A percentile compares a stretch with the other conserved stretches of the same genome.
These are phyloP conservation scores for Melanogrammus aeglefinus DNA, from an alignment of 2,797 vertebrate genomes.

Conservation along the genomic window DNA sequence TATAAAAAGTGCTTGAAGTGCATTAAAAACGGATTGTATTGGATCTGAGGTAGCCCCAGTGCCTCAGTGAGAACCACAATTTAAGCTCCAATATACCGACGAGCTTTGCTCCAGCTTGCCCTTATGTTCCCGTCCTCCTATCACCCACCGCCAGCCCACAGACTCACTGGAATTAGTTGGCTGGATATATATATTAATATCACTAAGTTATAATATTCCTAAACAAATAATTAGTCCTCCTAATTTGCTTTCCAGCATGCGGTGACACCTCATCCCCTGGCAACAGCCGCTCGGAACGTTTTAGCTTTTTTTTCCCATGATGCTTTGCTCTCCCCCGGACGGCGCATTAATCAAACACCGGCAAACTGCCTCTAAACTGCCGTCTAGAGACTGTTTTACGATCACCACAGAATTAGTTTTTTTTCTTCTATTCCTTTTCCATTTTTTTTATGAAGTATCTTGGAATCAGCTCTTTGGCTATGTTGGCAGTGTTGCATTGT, in stretches of 20 bases:
- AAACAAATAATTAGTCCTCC: slow-evolving; percentile 70
- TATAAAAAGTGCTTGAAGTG: neutral
- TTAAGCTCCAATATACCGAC: slow-evolving; percentile 6
- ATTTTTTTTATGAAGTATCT: slow-evolving; percentile 17
- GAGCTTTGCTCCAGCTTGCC: too few relatives aligned
- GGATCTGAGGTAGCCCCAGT: slow-evolving; percentile 16
- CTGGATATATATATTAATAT: slow-evolving; percentile 41
- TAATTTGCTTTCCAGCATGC: slow-evolving; percentile 62
- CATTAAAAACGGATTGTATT: neutral
- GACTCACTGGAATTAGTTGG: slow-evolving; percentile 33
- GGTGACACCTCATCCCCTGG: slow-evolving; percentile 58
- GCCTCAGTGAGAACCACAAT: slow-evolving; percentile 20
- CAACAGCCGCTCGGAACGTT: slow-evolving; percentile 45
- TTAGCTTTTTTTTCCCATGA: slow-evolving; percentile 22
- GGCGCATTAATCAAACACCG: slow-evolving; percentile 73
- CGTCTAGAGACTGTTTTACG: slow-evolving; percentile 60
- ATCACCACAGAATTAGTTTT: slow-evolving; percentile 67
- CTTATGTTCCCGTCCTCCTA: too few relatives aligned
- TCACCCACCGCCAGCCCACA: slow-evolving; percentile 36
- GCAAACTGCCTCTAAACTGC: slow-evolving; percentile 57
- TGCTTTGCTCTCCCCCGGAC: slow-evolving; percentile 39
- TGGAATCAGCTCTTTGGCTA: slow-evolving; percentile 60
- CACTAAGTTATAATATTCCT: slow-evolving; percentile 62
- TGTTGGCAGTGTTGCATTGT: slow-evolving; percentile 42
- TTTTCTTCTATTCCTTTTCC: slow-evolving; percentile 1